Conservation (phyloP, 2,113 vertebrate genomes). For the Montifringilla adamsi region DNA sequence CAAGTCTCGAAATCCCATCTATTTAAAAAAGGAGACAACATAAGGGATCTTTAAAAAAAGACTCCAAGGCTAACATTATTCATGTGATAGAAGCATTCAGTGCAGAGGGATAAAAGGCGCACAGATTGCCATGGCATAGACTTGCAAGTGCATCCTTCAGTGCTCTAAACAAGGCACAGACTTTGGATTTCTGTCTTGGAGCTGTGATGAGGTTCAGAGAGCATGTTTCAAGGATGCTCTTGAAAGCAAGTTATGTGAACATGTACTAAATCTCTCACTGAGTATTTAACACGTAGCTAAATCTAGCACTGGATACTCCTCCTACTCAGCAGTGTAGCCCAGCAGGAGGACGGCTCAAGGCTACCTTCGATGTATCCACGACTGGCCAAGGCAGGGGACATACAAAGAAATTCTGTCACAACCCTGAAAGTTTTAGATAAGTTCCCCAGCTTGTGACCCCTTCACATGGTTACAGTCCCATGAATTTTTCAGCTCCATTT, state of each 20-base stretch:
- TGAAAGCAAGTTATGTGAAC: neutral
- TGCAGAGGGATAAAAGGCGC: neutral
- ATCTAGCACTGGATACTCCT: neutral
- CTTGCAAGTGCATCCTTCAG: neutral
- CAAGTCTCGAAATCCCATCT: neutral
- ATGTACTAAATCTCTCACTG: neutral
- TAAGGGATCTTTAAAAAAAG: neutral
- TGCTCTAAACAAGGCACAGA: neutral
- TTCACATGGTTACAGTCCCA: neutral
- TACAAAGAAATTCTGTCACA: neutral
- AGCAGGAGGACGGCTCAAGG: neutral
- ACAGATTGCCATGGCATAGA: neutral
- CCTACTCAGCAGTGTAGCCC: neutral
- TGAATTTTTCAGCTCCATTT: neutral
- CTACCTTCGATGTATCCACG: rapidly evolving
- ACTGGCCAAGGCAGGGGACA: rapidly evolving
- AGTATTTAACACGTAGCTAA: neutral
- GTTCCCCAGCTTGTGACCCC: neutral
- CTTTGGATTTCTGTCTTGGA: neutral
- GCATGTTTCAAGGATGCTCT: neutral
- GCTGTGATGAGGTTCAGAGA: neutral
- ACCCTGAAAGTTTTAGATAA: neutral
- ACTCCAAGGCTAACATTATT: neutral
- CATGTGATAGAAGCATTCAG: neutral
- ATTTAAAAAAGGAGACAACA: neutral